Evolutionary conservation across 1,140 invertebrate species (phyloP).

Genomic region (Oedothorax gibbosus): DNA sequence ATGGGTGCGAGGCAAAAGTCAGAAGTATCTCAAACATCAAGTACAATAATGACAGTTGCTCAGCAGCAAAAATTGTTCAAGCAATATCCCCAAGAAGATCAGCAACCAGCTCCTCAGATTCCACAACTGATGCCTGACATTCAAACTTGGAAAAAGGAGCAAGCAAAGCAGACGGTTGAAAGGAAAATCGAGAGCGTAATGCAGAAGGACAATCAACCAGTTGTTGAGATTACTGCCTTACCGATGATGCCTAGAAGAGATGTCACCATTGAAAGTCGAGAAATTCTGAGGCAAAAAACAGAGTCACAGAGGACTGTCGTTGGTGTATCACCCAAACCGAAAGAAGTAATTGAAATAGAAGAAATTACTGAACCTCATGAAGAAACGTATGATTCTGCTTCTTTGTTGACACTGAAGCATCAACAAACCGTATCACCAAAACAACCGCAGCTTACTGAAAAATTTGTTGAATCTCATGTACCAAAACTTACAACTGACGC

Average conservation of each 20-base stretch:
- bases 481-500: conserved; percentile 5
- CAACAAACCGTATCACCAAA: background rate
- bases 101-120: background rate
- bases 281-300: background rate
- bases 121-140: background rate
- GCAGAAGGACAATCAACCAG: conserved; percentile 15
- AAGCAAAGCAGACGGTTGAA: background rate
- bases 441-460: background rate
- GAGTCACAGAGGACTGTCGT: background rate
- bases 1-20: background rate
- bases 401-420: background rate
- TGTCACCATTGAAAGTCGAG: conserved; percentile 22
- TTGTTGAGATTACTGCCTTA: conserved; percentile 26
- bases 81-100: background rate
- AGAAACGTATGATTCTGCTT: background rate
- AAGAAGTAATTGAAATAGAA: background rate
- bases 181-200: background rate
- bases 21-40: conserved; percentile 1
- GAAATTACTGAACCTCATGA: too few relatives aligned
- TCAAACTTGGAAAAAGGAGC: background rate
- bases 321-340: background rate
- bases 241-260: conserved; percentile 63
- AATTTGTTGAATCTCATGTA: background rate
- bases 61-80: background rate
- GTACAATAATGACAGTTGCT: conserved; percentile 10